Conservation (phyloP, 2,113 vertebrate genomes). For the Oncorhynchus gorbuscha region DNA sequence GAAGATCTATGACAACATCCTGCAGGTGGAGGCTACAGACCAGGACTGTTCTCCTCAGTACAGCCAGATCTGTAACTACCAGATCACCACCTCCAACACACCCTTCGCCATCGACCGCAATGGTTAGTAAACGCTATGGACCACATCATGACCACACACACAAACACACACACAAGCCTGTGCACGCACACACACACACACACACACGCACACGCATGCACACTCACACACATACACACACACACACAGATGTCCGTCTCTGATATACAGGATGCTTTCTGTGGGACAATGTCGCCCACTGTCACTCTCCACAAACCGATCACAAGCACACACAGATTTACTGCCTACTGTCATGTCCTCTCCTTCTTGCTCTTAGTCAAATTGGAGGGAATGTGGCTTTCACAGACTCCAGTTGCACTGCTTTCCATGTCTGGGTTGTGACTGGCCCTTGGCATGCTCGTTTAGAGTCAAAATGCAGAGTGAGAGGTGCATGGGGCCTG, state of each 20-base stretch:
- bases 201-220: too few relatives aligned
- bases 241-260: too few relatives aligned
- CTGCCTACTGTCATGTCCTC: too few relatives aligned
- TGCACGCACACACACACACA: too few relatives aligned
- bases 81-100: constrained; percentile 84
- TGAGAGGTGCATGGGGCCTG: constrained; percentile 35
- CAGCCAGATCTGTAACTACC: constrained; percentile 97
- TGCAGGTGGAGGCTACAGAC: constrained; percentile 92
- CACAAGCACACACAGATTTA: too few relatives aligned
- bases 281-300: not conserved
- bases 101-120: constrained; percentile 97
- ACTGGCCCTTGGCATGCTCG: not conserved
- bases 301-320: too few relatives aligned
- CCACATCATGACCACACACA: not conserved
- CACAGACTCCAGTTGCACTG: not conserved
- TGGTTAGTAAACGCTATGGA: constrained; percentile 75
- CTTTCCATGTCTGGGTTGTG: not conserved
- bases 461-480: constrained; percentile 8
- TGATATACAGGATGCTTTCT: too few relatives aligned
- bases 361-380: too few relatives aligned
- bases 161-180: not conserved
- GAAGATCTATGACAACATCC: constrained; percentile 93
- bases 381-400: not conserved
- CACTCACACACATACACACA: too few relatives aligned
- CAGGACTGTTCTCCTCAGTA: constrained; percentile 97